Evolutionary conservation across 2,888 invertebrate species (phyloP).

Genomic region (Heliconius sara): DNA sequence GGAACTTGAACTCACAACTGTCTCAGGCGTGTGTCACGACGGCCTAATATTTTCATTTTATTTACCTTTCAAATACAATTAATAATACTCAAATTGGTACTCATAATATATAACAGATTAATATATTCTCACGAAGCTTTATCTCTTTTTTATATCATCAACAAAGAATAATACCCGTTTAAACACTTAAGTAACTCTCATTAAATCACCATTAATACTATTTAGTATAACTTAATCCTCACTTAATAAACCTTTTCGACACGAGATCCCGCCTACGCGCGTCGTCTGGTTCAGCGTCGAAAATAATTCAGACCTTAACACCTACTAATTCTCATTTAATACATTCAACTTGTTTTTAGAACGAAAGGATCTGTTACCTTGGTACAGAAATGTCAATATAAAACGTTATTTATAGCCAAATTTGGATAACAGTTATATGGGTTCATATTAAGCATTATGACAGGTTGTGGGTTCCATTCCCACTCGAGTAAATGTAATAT

Average conservation of each 20-base stretch:
- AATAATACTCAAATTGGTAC: no score
- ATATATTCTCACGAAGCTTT: slow-evolving; percentile 6
- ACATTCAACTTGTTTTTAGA: slow-evolving; percentile 16
- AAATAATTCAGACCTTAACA: slow-evolving; percentile 25
- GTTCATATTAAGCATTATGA: neutral
- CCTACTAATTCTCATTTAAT: slow-evolving; percentile 23
- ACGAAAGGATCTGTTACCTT: slow-evolving; percentile 21
- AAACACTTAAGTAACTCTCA: slow-evolving; percentile 13
- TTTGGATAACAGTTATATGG: neutral
- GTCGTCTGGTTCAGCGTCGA: slow-evolving; percentile 18
- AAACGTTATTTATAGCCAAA: slow-evolving; percentile 3
- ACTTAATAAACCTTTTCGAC: slow-evolving; percentile 24
- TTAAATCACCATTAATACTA: slow-evolving; percentile 20
- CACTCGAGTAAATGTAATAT: no score
- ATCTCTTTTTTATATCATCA: neutral
- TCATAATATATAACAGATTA: neutral
- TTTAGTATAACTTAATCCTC: slow-evolving; percentile 25
- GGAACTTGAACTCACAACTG: no score
- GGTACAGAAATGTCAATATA: slow-evolving; percentile 15
- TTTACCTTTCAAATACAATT: no score
- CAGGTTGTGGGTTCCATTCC: no score
- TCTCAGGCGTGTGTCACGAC: no score
- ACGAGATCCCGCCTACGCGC: slow-evolving; percentile 11
- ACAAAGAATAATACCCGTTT: neutral
- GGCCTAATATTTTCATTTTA: no score